Evolutionary conservation across 2,888 invertebrate genomes (phyloP), one percentile per base, ranked within the genome.

Genomic region (Lasius fuliginosus): DNA sequence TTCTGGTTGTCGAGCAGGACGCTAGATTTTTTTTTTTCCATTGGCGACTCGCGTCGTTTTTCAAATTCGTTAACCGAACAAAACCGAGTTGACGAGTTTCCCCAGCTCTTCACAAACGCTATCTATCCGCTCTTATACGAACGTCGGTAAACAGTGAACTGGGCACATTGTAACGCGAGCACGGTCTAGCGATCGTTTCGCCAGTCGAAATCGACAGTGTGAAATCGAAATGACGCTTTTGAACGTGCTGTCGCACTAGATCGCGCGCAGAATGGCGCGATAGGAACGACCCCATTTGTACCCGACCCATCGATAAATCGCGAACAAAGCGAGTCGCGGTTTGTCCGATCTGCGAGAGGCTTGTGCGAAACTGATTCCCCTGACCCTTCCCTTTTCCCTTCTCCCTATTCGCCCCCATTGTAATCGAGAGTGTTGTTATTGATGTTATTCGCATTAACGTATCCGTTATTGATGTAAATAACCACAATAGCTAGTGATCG

Each of bases 301-400:
- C 36, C 58, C 76, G 84, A 71, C 88, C 90, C 91, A 92, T 92
- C 92, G 91, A 92, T 92, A 91, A 92, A 92, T 88, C 88, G 85
- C 85, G 90, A 91, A 92, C 92, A 92, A 92, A 91, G 91, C 88
- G 89, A 88, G 86, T 79, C 82, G 87, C 82, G 90, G 89, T 92
- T 92, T 88, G 92, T 90, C 83, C 89, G 87, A 89, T 86, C 82
- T 87, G 84, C 85, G 89, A 90, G 87, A 89, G 90, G 91, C 90
- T 92, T 89, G 82, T 73, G 64, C 91, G 85, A 88, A 87, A 86
- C 89, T 88, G 88, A 89, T 86, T 83, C 85, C 73, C 58, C 58
- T 18, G 49, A 53, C n/a, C 49, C n/a, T 53, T n/a, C 49, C 49
- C 49, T n/a, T 53, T 53, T 53, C 18, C 1, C n/a, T 49, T 49